These are phyloP conservation scores for Ctenosaura bakeri DNA, from an alignment of 2,797 vertebrate species.

Conservation along the genomic window DNA sequence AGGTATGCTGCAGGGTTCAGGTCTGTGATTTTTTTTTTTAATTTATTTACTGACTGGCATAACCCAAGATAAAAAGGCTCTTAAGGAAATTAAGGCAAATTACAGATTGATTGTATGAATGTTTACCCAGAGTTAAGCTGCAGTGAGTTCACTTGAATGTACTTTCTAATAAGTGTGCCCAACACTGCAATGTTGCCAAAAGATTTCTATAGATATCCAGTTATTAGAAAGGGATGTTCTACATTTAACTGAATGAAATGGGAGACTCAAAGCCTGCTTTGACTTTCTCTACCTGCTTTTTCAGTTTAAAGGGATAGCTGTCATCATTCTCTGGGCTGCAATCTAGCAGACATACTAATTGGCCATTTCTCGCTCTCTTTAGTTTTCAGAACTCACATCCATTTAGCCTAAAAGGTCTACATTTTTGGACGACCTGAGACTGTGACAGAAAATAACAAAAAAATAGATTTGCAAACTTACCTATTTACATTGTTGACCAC, in stretches of 20 bases:
- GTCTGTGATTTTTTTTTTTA: not conserved
- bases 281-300: not conserved
- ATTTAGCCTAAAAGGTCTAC: not conserved
- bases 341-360: not conserved
- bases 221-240: not conserved
- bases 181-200: not conserved
- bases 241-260: not conserved
- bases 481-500: not conserved
- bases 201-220: conserved; percentile 3
- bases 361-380: not conserved
- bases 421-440: not conserved
- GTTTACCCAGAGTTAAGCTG: conserved; percentile 17
- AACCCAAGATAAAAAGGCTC: not conserved
- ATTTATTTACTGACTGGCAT: not conserved
- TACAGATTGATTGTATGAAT: not conserved
- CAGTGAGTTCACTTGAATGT: not conserved
- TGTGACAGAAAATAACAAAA: not conserved
- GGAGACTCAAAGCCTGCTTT: not conserved
- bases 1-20: not conserved
- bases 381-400: too few relatives aligned
- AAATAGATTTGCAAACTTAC: not conserved
- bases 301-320: not conserved
- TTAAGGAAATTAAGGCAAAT: conserved; percentile 1
- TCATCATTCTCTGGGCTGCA: not conserved
- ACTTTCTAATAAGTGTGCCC: not conserved